Percentiles rank a stretch among this genome's conserved stretches.
Evolutionary conservation across 2,113 vertebrate genomes (phyloP).

Genomic region (Oreotrochilus melanogaster): DNA sequence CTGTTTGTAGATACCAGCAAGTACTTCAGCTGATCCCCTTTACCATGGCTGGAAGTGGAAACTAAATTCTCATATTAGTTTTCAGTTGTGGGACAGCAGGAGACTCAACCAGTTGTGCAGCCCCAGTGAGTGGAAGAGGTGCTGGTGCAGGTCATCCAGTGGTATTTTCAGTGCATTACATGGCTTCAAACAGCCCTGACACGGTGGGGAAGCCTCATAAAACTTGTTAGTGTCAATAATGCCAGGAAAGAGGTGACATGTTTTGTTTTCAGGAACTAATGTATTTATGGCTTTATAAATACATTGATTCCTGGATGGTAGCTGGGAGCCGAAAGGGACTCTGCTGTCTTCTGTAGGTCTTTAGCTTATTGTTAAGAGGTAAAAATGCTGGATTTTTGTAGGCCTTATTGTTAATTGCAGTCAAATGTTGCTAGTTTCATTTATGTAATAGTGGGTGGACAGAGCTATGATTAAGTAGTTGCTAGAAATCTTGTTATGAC

Average conservation of each 20-base stretch:
- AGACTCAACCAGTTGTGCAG: not conserved
- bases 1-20: not conserved
- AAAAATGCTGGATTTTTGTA: not conserved
- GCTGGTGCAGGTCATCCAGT: not conserved
- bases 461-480: conserved; percentile 24
- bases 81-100: not conserved
- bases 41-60: not conserved
- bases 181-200: not conserved
- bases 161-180: not conserved
- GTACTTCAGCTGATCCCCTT: not conserved
- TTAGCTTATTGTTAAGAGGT: not conserved
- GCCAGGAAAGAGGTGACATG: not conserved
- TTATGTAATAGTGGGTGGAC: conserved; percentile 36
- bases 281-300: not conserved
- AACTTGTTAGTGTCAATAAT: not conserved
- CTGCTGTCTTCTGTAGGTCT: not conserved
- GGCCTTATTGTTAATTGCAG: conserved; percentile 16
- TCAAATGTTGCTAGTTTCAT: conserved; percentile 30
- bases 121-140: not conserved
- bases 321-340: not conserved
- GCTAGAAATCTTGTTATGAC: conserved; percentile 48
- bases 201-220: not conserved
- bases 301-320: not conserved
- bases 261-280: not conserved
- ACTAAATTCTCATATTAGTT: not conserved